phyloP scores from a whole-genome alignment of 2,888 invertebrate genomes.

The Tetramorium bicarinatum region DNA sequence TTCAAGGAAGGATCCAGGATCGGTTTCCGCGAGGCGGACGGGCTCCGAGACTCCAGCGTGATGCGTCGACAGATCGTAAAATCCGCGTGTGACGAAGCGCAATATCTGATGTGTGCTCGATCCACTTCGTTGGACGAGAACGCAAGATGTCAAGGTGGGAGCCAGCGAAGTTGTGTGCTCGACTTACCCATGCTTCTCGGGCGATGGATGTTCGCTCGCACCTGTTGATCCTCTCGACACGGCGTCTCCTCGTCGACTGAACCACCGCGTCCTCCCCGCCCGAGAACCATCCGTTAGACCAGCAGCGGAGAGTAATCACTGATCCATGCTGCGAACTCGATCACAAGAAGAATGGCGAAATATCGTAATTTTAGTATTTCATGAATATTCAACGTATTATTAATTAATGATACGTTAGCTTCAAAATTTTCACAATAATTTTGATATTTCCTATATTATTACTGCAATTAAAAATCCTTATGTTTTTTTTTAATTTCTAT shows the following conservation, averaged over 20 bases:
- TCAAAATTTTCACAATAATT: neutral
- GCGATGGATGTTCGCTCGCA: conserved; percentile 51
- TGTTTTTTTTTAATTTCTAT: neutral
- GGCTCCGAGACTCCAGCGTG: neutral
- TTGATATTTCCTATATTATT: neutral
- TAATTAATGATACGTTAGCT: too few species aligned
- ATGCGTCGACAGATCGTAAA: neutral
- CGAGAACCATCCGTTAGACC: conserved; percentile 63
- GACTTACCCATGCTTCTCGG: conserved; percentile 73
- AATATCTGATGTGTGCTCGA: neutral
- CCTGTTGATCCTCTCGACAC: conserved; percentile 71
- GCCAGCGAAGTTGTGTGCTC: neutral
- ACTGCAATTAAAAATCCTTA: neutral
- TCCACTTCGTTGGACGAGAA: neutral
- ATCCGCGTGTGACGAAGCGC: neutral
- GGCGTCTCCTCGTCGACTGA: conserved; percentile 76
- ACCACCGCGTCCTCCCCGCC: conserved; percentile 29
- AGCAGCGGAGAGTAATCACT: conserved; percentile 18
- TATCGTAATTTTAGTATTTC: neutral
- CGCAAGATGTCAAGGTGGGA: neutral
- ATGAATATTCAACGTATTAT: neutral
- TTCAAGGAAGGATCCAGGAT: conserved; percentile 15
- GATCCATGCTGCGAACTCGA: neutral
- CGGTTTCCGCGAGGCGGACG: neutral
- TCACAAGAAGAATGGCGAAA: neutral